Evolutionary conservation across 2,797 vertebrate genomes (phyloP).

Genomic region (Acrocephalus scirpaceus): DNA sequence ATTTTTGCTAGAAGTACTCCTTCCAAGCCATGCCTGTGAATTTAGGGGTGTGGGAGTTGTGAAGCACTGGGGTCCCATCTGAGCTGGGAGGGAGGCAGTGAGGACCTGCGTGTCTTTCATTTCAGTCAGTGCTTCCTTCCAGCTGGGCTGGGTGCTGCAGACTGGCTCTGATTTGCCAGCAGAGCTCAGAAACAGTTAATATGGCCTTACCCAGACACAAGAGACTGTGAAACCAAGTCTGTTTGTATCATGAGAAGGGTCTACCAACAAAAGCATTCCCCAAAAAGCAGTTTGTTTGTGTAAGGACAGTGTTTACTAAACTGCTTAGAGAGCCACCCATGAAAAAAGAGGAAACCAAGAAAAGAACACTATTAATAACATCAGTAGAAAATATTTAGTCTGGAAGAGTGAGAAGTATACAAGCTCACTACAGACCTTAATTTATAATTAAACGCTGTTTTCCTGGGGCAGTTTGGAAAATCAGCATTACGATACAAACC

Average conservation of each 20-base stretch:
- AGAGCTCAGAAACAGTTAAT: background rate
- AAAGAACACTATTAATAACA: background rate
- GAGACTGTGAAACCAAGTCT: background rate
- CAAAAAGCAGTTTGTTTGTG: background rate
- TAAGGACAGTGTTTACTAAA: background rate
- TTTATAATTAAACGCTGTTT: background rate
- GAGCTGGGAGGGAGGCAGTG: background rate
- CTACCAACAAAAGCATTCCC: background rate
- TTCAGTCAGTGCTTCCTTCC: background rate
- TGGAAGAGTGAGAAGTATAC: background rate
- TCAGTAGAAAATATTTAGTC: constrained; percentile 1
- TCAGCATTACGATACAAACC: background rate
- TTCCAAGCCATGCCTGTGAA: background rate
- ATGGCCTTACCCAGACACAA: background rate
- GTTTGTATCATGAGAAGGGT: background rate
- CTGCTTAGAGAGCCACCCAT: background rate
- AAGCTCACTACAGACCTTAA: background rate
- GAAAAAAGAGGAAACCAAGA: background rate
- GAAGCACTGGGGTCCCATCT: background rate
- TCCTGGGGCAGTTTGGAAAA: background rate
- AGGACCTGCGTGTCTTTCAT: background rate
- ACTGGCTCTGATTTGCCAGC: background rate
- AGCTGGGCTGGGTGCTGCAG: background rate
- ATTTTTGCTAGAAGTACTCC: background rate
- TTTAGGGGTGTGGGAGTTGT: background rate